phyloP scores from a whole-genome alignment of 2,113 vertebrate genomes.

The Apteryx owenii region DNA sequence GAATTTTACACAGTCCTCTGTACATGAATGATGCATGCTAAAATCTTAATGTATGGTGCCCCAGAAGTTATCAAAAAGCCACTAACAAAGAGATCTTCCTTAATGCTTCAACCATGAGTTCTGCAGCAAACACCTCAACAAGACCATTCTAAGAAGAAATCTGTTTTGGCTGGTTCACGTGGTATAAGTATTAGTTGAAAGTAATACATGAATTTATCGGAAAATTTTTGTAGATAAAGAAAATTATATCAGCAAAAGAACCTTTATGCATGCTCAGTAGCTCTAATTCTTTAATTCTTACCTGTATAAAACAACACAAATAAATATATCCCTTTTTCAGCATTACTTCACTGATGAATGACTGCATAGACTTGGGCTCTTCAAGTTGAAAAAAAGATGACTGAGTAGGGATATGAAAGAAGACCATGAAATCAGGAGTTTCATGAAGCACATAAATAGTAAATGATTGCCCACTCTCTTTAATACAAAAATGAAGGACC shows the following conservation, averaged over 20 bases:
- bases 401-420: background rate
- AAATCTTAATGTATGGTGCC: background rate
- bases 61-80: background rate
- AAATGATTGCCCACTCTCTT: background rate
- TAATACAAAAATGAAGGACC: background rate
- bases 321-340: background rate
- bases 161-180: accelerated
- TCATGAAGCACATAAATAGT: background rate
- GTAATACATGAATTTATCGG: background rate
- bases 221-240: background rate
- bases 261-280: background rate
- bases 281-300: background rate
- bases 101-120: background rate
- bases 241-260: background rate
- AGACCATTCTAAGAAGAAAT: background rate
- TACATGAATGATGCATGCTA: background rate
- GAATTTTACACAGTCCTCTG: background rate
- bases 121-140: background rate
- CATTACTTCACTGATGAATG: background rate
- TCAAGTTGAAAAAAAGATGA: background rate
- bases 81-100: background rate
- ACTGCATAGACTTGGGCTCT: background rate
- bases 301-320: background rate
- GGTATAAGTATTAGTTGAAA: background rate
- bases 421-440: background rate